These are phyloP conservation scores for Aporophyla lueneburgensis DNA, from an alignment of 2,888 invertebrate genomes.

Conservation along the genomic window DNA sequence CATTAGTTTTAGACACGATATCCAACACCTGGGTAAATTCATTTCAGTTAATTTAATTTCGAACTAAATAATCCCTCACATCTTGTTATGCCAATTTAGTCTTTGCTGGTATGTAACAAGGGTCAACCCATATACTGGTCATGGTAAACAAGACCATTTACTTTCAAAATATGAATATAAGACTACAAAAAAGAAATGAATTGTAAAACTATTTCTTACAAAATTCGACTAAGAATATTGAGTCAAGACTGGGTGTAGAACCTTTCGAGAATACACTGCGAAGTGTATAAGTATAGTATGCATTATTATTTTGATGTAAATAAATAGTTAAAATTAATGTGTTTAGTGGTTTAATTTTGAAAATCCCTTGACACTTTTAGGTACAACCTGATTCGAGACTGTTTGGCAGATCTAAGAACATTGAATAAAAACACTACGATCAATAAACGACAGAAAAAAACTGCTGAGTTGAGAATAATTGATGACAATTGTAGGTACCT, in stretches of 20 bases:
- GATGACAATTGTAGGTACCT: too few relatives aligned
- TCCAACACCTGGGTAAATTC: too few relatives aligned
- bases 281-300: conserved; percentile 30
- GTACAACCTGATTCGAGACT: too few relatives aligned
- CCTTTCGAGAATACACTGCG: conserved; percentile 25
- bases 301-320: conserved; percentile 69
- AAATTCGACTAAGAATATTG: conserved; percentile 20
- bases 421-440: too few relatives aligned
- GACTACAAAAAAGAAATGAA: conserved; percentile 2
- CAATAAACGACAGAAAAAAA: too few relatives aligned
- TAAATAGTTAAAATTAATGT: conserved; percentile 68
- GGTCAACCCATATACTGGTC: not conserved
- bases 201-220: conserved; percentile 14
- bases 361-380: not conserved
- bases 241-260: conserved; percentile 44
- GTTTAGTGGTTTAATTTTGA: conserved; percentile 48
- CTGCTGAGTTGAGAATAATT: too few relatives aligned
- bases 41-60: too few relatives aligned
- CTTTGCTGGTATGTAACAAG: not conserved
- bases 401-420: too few relatives aligned
- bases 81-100: not conserved
- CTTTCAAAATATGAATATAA: conserved; percentile 10
- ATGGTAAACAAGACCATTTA: conserved; percentile 23
- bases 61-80: not conserved
- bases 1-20: too few relatives aligned